A percentile compares a stretch with the other conserved stretches of the same genome.
phyloP scores from a whole-genome alignment of 2,797 vertebrate genomes.

The Melanotaenia boesemani region DNA sequence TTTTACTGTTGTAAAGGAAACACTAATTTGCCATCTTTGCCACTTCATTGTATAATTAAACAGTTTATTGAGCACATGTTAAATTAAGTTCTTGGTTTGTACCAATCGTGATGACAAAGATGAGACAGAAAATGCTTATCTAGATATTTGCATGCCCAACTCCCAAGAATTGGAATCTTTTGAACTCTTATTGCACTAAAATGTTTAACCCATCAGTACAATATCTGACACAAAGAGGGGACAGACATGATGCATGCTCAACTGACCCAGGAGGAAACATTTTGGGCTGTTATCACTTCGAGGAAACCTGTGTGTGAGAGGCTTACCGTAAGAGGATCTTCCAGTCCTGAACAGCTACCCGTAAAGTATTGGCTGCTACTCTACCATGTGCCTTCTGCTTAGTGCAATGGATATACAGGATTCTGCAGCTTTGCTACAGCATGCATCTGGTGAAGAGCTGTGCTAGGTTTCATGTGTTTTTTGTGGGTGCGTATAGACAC shows the following conservation, averaged over 20 bases:
- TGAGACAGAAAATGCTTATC: background rate
- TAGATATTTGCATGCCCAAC: background rate
- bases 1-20: constrained; percentile 33
- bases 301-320: constrained; percentile 31
- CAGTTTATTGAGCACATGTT: background rate
- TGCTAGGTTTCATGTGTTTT: background rate
- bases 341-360: constrained; percentile 21
- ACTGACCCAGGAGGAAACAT: constrained; percentile 7
- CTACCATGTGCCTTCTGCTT: constrained; percentile 6
- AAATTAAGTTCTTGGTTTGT: background rate
- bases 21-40: constrained; percentile 32
- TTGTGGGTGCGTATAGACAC: background rate
- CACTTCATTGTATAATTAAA: background rate
- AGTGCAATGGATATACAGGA: constrained; percentile 8
- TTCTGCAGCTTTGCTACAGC: background rate
- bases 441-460: background rate
- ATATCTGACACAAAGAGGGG: background rate
- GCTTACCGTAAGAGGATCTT: constrained; percentile 46
- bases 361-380: constrained; percentile 2
- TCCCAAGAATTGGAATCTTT: background rate
- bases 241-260: constrained; percentile 16
- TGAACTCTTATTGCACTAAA: background rate
- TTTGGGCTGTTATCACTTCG: constrained; percentile 23
- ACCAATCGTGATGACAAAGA: constrained; percentile 1
- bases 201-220: background rate